phyloP scores from a whole-genome alignment of 2,888 invertebrate species.

The Antheraea yamamai region DNA sequence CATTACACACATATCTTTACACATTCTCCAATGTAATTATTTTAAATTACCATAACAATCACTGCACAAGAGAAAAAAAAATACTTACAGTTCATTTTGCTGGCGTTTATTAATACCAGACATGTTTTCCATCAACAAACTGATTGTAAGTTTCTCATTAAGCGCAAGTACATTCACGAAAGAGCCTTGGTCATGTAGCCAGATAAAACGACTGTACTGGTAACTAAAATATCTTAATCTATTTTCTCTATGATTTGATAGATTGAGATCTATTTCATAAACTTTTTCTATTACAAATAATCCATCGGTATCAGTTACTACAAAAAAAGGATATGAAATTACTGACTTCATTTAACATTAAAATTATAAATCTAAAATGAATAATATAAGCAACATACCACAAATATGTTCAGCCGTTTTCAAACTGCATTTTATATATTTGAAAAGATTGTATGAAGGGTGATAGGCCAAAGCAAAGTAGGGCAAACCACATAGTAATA shows the following conservation, averaged over 20 bases:
- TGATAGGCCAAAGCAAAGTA: slow-evolving; percentile 81
- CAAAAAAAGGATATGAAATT: slow-evolving; percentile 36
- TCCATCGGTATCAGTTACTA: slow-evolving; percentile 75
- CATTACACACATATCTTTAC: not conserved
- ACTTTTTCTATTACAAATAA: slow-evolving; percentile 70
- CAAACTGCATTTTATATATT: slow-evolving; percentile 81
- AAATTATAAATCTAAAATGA: slow-evolving; percentile 7
- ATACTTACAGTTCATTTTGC: slow-evolving; percentile 81
- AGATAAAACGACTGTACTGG: slow-evolving; percentile 82
- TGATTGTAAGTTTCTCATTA: slow-evolving; percentile 75
- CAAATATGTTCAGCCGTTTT: slow-evolving; percentile 80
- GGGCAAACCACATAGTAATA: slow-evolving; percentile 80
- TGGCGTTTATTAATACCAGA: slow-evolving; percentile 79
- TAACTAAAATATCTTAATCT: slow-evolving; percentile 78
- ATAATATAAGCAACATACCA: slow-evolving; percentile 61
- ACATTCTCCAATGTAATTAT: not conserved
- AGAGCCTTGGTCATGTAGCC: slow-evolving; percentile 72
- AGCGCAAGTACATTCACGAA: slow-evolving; percentile 76
- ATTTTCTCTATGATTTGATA: slow-evolving; percentile 69
- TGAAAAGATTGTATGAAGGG: slow-evolving; percentile 77
- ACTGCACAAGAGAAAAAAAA: not conserved
- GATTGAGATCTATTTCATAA: slow-evolving; percentile 65
- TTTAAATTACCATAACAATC: not conserved
- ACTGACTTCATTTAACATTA: not conserved
- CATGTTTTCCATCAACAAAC: slow-evolving; percentile 75